phyloP scores from a whole-genome alignment of 2,113 vertebrate species.

The Archocentrus centrarchus region DNA sequence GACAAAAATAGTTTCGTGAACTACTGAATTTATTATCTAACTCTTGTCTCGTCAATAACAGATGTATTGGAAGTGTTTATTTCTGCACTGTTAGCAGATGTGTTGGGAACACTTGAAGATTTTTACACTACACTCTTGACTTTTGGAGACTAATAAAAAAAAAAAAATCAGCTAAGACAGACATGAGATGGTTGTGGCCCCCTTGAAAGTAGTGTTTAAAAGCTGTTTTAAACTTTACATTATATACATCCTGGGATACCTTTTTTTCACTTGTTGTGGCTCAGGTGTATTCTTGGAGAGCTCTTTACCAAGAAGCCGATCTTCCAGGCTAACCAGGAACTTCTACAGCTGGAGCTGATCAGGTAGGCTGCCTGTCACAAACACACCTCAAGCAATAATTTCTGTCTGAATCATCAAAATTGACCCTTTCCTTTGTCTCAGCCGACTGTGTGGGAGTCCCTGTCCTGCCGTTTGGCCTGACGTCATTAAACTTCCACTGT shows the following conservation, averaged over 20 bases:
- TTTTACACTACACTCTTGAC: background rate
- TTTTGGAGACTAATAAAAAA: background rate
- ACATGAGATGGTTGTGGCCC: background rate
- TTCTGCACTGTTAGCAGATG: constrained; percentile 16
- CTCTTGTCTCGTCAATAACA: background rate
- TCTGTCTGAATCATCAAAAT: background rate
- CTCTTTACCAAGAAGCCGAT: constrained; percentile 99
- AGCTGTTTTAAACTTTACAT: background rate
- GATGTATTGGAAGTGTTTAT: background rate
- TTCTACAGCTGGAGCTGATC: constrained; percentile 97
- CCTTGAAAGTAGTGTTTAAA: background rate
- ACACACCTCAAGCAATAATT: background rate
- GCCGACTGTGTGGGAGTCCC: constrained; percentile 96
- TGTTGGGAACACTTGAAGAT: background rate
- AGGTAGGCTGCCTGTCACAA: constrained; percentile 79
- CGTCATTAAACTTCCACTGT: constrained; percentile 97
- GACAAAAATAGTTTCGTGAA: no score
- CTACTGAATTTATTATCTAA: no score
- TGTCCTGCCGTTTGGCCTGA: constrained; percentile 98
- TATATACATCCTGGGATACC: background rate
- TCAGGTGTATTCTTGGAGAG: constrained; percentile 97
- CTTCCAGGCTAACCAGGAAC: constrained; percentile 98
- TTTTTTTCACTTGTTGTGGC: constrained; percentile 9
- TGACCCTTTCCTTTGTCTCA: constrained; percentile 57
- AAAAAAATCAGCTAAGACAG: background rate